Evolutionary conservation across 2,113 vertebrate species (phyloP).

Genomic region (Odontophorus gujanensis): DNA sequence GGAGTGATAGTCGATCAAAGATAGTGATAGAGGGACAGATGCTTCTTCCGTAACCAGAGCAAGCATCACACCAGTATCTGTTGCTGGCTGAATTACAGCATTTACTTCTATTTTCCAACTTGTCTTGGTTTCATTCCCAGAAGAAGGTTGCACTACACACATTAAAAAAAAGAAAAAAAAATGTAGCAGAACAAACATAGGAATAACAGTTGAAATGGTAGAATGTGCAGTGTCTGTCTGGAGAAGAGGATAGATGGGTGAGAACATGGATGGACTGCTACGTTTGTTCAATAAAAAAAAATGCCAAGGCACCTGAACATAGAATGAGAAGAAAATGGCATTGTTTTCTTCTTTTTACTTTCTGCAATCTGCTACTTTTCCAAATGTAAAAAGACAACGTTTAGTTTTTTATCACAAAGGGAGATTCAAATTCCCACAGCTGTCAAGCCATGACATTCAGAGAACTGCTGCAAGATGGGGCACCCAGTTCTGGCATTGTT

Average conservation of each 20-base stretch:
- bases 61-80: constrained; percentile 88
- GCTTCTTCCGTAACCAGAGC: constrained; percentile 85
- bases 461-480: background rate
- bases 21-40: constrained; percentile 85
- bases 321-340: background rate
- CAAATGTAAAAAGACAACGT: background rate
- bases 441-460: background rate
- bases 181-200: background rate
- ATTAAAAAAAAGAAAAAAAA: constrained; percentile 25
- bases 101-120: constrained; percentile 84
- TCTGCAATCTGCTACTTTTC: background rate
- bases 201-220: background rate
- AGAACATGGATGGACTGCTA: background rate
- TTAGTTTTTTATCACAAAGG: background rate
- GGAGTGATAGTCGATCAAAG: constrained; percentile 90
- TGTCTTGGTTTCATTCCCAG: constrained; percentile 64
- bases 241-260: background rate
- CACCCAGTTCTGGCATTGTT: background rate
- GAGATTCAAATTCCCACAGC: background rate
- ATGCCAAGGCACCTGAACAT: background rate
- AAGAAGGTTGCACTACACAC: constrained; percentile 57
- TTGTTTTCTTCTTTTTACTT: background rate
- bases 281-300: background rate
- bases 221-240: background rate
- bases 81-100: constrained; percentile 85